Conservation (phyloP, 2,797 vertebrate genomes). For the Microctenopoma steveboyesi region DNA sequence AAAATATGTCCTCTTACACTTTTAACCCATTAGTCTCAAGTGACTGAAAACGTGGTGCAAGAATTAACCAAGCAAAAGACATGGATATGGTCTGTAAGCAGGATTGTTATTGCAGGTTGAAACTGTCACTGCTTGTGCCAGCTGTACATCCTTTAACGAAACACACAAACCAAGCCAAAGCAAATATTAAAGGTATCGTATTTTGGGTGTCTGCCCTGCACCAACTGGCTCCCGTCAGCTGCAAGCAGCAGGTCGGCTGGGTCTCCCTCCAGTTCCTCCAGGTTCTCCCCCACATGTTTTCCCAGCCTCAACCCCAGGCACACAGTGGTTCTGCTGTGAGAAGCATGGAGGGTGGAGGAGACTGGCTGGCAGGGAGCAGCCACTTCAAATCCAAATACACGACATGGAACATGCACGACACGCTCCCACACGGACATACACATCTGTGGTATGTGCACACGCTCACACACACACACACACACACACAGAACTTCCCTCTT, state of each 20-base stretch:
- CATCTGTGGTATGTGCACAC: constrained; percentile 19
- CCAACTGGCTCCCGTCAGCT: constrained; percentile 42
- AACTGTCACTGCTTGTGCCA: constrained; percentile 40
- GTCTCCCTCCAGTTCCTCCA: constrained; percentile 35
- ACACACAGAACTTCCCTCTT: constrained; percentile 24
- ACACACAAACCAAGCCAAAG: constrained; percentile 48
- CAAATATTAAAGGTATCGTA: constrained; percentile 59
- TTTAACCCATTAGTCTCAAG: background rate
- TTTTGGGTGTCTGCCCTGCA: constrained; percentile 49
- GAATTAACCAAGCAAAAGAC: constrained; percentile 2
- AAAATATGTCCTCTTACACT: background rate
- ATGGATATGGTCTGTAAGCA: constrained; percentile 15
- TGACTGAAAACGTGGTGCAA: background rate
- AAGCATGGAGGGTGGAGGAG: constrained; percentile 52
- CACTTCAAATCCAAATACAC: constrained; percentile 58
- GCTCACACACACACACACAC: background rate
- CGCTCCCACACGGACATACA: constrained; percentile 9
- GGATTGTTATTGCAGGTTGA: constrained; percentile 53
- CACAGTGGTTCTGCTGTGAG: constrained; percentile 66
- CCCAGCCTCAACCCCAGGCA: constrained; percentile 51
- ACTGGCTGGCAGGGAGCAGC: constrained; percentile 56
- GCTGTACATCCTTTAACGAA: constrained; percentile 40
- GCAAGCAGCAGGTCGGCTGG: constrained; percentile 42
- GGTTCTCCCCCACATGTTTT: constrained; percentile 59
- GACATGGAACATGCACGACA: constrained; percentile 22